Evolutionary conservation across 2,888 invertebrate genomes (phyloP), one percentile per base, ranked within the genome.

Genomic region (Harmothoe impar): DNA sequence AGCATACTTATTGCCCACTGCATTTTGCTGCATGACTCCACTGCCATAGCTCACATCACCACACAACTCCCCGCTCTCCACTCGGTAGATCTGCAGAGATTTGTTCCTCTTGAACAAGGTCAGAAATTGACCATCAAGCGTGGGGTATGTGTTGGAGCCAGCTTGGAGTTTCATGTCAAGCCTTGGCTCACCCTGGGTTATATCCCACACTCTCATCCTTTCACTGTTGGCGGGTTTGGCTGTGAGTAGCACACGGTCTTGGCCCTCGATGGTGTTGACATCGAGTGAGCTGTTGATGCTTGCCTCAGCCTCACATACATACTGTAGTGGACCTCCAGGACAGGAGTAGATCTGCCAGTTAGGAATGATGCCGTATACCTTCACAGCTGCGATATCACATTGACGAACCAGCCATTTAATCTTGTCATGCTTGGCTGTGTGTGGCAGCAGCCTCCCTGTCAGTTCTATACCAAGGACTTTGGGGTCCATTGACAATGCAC

Each of bases 401-500:
- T 94, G 94, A 7, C 93, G 91, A 31, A 95, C 93, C 29, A 95
- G 92, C 20, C 93, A 85, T 43, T 92, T 91, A n/a, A 95, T 93
- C 56, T 91, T 68, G 5, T 91, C 91, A 81, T 93, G 93, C 10
- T 93, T 92, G 78, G 91, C 51, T 10, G 92, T 88, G 89, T 94
- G 93, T 25, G 93, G 93, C 10, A 93, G 92, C 0, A 92, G 89
- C 23, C 91, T 43, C 0, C 92, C 92, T 20, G 89, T 72, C 0
- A 92, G 10, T 77, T 92, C 92, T 23, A 91, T 15, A 20, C 91
- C 89, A 17, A 92, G 90, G 1, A 91, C 85, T 23, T 92, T 78
- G 12, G 91, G 90, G 62, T 92, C 91, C 35, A 77, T 68, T 20
- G 89, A 84, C 85, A 92, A 96, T 92, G 99, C 98, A 0, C 99